Conservation (phyloP, 2,113 vertebrate species). For the Carlito syrichta region DNA sequence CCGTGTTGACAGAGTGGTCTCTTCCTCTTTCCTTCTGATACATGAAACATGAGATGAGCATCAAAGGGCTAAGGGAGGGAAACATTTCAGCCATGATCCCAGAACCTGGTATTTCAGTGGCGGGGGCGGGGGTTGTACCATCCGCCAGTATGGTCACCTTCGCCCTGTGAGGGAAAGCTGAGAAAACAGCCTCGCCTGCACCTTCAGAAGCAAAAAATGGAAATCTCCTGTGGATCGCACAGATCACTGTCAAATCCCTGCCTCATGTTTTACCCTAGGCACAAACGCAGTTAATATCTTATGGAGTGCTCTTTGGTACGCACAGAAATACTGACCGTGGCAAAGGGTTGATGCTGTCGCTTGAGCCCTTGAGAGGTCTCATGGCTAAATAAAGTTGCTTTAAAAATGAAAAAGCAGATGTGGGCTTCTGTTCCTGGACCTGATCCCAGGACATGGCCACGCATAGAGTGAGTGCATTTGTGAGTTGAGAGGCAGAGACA, state of each 20-base stretch:
- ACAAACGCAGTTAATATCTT: constrained; percentile 44
- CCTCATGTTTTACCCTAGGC: constrained; percentile 22
- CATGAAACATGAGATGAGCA: too few species aligned
- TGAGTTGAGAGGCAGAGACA: constrained; percentile 29
- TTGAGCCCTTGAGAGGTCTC: constrained; percentile 50
- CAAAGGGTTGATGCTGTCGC: not conserved
- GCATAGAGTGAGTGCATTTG: not conserved
- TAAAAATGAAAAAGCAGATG: constrained; percentile 1
- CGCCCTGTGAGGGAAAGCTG: not conserved
- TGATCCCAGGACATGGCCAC: constrained; percentile 9
- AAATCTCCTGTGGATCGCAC: constrained; percentile 19
- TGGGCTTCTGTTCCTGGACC: constrained; percentile 36
- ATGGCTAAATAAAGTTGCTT: constrained; percentile 62
- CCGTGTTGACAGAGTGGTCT: not conserved
- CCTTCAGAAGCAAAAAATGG: constrained; percentile 15
- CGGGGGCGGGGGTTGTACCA: not conserved
- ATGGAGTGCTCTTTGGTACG: not conserved
- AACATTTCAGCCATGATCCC: not conserved
- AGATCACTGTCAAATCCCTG: constrained; percentile 7
- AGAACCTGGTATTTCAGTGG: not conserved
- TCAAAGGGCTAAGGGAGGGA: too few species aligned
- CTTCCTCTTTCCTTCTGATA: not conserved
- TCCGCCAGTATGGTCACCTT: not conserved
- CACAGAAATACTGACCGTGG: constrained; percentile 32
- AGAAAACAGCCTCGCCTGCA: not conserved